Base-by-base conservation (phyloP, 2,797 vertebrate species). In the Peromyscus nudipes region DNA sequence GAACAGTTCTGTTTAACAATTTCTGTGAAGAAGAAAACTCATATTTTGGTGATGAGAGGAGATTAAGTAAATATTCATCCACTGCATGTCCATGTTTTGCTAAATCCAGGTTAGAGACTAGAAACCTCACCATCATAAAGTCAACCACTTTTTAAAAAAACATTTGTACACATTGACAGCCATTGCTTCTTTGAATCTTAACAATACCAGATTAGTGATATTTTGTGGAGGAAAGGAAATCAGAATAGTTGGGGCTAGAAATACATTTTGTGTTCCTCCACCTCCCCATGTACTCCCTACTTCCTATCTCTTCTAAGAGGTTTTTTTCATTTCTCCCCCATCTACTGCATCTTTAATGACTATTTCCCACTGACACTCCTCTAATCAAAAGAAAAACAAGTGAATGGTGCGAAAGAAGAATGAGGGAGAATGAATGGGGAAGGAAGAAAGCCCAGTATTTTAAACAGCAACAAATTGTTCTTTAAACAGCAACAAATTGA, bases 131-230 rank as follows among this genome's bases (percentile, higher is more conserved):
- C 37, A 81, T 64, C 29, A 55, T 46, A 89, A 90, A 95, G 64
- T 76, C 64, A 67, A 89, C 62, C 43, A 46, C 1, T 95, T 89
- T 9, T 46, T 46, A 7, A 67, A 65, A 65, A 94, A 60, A 73
- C 4, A 64, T 52, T 87, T 67, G 11, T 4, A 40, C 31, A 69
- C 4, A 6, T 84, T 55, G 49, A 49, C 17, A 89, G 21, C 46
- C 92, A 69, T 67, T 88, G 5, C 16, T 95, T 69, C 13, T 88
- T 92, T 88, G 40, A 93, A n/a, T 90, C 80, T 87, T 67, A 81
- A 23, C 49, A 71, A 88, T 71, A 65, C 14, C 73, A 43, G 2
- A 14, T 34, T 90, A 92, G 62, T 92, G 57, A 92, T 27, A 69
- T 21, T 55, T 52, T 62, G 75, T 75, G 27, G 27, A 57, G 49